Base-by-base conservation (phyloP, 2,888 invertebrate species). In the Rosalia funebris region DNA sequence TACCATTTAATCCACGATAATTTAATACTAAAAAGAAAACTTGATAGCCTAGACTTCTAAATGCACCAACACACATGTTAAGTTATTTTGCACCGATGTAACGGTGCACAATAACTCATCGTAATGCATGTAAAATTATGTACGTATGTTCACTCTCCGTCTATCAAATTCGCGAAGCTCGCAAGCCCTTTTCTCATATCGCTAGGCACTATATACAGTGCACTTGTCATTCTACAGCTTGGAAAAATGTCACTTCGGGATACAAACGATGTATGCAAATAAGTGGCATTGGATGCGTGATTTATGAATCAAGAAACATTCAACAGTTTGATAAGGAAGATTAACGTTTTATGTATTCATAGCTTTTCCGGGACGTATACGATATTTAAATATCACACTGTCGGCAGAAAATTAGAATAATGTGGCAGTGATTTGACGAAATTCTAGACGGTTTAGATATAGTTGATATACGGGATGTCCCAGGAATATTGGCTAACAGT, bases 331-430 rank as follows among this genome's bases (percentile, higher is more conserved):
- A 73, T 71, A 72, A 73, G 69, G 66, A 66, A 72, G 72, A 75
- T 75, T 75, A 73, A 67, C 65, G 65, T 70, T 74, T 76, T 77
- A 74, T 69, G 65, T 74, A 75, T 75, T 74, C 74, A 74, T 75
- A 71, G 73, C 65, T 34, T 57, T 60, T 44, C 42, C 20, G 56
- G 41, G 50, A 54, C 46, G 39, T 36, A 44, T 58, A 45, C 47
- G 44, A 42, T 53, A 63, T 63, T 63, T 60, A 56, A 41, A 45
- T 36, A 50, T 59, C 55, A 7, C 7, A n/a, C n/a, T n/a, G n/a
- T n/a, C n/a, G n/a, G n/a, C n/a, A n/a, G n/a, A n/a, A n/a, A 9
- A 25, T 25, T 25, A 25, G 25, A 25, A 25, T n/a, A n/a, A n/a
- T n/a, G n/a, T n/a, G n/a, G n/a, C n/a, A n/a, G n/a, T n/a, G n/a